Percentiles rank a stretch among this genome's conserved stretches.
Conservation (phyloP, 1,140 invertebrate species). For the Chelonus insularis region DNA sequence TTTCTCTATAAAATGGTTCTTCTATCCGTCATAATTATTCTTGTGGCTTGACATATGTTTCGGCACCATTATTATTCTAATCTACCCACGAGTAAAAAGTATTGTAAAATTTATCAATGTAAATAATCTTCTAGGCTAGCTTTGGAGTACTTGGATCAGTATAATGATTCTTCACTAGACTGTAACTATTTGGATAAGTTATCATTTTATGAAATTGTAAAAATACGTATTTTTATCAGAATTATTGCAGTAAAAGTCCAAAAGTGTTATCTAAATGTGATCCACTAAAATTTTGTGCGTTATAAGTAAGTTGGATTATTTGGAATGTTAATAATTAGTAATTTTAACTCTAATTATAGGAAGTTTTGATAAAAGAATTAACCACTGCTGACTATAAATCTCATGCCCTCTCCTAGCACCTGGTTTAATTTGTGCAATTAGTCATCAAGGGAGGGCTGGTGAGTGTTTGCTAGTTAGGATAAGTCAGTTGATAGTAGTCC, state of each 20-base stretch:
- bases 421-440: constrained; percentile 16
- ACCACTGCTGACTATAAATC: not conserved
- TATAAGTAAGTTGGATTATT: not conserved
- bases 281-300: not conserved
- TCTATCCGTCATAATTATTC: too few species aligned
- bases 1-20: too few species aligned
- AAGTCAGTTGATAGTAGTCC: constrained; percentile 61
- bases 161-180: not conserved
- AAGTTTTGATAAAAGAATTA: not conserved
- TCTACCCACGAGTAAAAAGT: too few species aligned
- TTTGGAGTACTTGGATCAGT: not conserved
- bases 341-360: not conserved
- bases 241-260: not conserved
- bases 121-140: too few species aligned
- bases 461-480: constrained; percentile 55
- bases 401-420: constrained; percentile 9
- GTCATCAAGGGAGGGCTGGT: constrained; percentile 38
- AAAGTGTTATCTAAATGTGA: not conserved
- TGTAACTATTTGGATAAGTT: too few species aligned
- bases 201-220: constrained; percentile 30
- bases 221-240: constrained; percentile 16
- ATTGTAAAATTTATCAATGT: too few species aligned
- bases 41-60: too few species aligned
- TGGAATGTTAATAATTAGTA: not conserved
- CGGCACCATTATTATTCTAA: too few species aligned